Conservation (phyloP, 1,140 invertebrate species). For the Cyphomyrmex costatus region DNA sequence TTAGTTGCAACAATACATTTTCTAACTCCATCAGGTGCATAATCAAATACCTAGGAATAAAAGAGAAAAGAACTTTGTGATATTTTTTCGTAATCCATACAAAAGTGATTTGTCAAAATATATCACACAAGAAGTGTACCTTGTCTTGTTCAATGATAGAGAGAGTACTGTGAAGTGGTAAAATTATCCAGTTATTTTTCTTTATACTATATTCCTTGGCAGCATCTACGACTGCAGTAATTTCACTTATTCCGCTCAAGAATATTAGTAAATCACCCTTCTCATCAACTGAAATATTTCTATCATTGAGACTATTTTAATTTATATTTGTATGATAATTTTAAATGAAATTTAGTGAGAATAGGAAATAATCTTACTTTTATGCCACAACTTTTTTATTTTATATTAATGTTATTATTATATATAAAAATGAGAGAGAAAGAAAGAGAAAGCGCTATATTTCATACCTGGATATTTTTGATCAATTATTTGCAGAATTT, state of each 20-base stretch:
- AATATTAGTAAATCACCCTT: constrained; percentile 98
- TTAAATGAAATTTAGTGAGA: background rate
- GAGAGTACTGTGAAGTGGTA: constrained; percentile 97
- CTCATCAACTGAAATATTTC: constrained; percentile 89
- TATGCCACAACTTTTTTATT: background rate
- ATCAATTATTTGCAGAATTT: constrained; percentile 97
- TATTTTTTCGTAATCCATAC: background rate
- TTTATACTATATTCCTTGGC: constrained; percentile 94
- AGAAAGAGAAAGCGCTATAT: too few species aligned
- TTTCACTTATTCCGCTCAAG: constrained; percentile 98
- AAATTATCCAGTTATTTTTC: constrained; percentile 95
- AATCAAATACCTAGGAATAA: constrained; percentile 94
- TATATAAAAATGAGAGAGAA: too few species aligned
- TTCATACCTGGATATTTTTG: constrained; percentile 94
- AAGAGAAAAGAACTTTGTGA: constrained; percentile 16
- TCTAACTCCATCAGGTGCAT: constrained; percentile 96
- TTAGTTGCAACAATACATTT: constrained; percentile 99
- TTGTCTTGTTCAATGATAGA: constrained; percentile 98
- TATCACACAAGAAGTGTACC: constrained; percentile 85
- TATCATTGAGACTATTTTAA: constrained; percentile 4
- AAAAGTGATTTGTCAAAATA: constrained; percentile 11
- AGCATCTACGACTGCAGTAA: constrained; percentile 95
- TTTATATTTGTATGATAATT: constrained; percentile 8
- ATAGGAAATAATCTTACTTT: background rate
- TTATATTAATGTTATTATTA: background rate